These are phyloP conservation scores for Burhinus bistriatus DNA, from an alignment of 2,113 vertebrate genomes.

Conservation along the genomic window DNA sequence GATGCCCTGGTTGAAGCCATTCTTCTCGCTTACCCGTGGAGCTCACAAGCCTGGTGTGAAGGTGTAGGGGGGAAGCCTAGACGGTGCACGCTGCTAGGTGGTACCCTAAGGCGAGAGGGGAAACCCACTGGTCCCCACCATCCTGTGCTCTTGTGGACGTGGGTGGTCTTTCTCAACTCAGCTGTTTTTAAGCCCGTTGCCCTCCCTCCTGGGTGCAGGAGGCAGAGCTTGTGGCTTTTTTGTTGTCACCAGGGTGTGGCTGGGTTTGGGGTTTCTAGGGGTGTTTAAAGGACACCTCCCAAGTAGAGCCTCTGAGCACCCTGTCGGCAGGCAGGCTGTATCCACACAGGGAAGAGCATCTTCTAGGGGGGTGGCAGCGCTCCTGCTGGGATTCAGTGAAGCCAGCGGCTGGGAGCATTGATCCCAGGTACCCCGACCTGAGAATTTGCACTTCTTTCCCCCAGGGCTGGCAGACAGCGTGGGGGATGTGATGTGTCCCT, in stretches of 20 bases:
- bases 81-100: not conserved
- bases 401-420: not conserved
- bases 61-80: too few relatives aligned
- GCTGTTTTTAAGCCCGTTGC: not conserved
- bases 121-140: not conserved
- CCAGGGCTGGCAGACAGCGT: not conserved
- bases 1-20: not conserved
- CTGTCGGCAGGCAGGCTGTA: not conserved
- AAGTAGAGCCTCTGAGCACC: not conserved
- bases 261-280: not conserved
- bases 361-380: not conserved
- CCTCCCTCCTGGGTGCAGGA: not conserved
- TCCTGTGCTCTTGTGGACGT: fast-evolving
- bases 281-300: not conserved
- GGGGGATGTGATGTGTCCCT: not conserved
- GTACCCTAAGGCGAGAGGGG: not conserved
- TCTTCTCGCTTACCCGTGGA: not conserved
- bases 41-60: not conserved
- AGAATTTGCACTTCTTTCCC: not conserved
- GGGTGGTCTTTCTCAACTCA: not conserved
- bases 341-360: not conserved
- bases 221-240: not conserved
- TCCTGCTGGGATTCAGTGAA: not conserved
- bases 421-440: fast-evolving
- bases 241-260: not conserved